Conservation (phyloP, 1,140 invertebrate genomes). For the Anoplophora glabripennis region DNA sequence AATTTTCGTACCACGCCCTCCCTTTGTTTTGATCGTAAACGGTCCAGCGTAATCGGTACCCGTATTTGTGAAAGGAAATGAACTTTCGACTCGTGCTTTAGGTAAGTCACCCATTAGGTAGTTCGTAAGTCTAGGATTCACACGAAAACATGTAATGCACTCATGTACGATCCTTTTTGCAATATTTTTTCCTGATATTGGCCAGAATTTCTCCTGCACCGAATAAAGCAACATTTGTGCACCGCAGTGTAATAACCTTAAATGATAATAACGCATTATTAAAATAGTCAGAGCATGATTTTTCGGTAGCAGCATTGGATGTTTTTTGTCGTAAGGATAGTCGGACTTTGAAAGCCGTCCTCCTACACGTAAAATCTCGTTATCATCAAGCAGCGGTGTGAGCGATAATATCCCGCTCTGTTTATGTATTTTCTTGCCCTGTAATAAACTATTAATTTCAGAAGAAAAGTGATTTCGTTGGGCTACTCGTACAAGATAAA, state of each 20-base stretch:
- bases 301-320: neutral
- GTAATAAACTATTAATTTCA: too few species aligned
- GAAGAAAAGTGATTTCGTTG: too few species aligned
- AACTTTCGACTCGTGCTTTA: neutral
- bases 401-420: too few species aligned
- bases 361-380: neutral
- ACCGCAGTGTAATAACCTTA: neutral
- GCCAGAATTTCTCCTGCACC: too few species aligned
- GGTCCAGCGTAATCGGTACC: neutral
- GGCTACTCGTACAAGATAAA: too few species aligned
- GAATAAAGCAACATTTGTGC: too few species aligned
- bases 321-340: constrained; percentile 3
- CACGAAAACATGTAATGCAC: too few species aligned
- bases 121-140: too few species aligned
- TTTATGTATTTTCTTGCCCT: too few species aligned
- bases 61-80: neutral
- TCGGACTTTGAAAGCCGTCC: neutral
- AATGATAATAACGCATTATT: constrained; percentile 4
- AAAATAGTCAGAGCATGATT: constrained; percentile 1
- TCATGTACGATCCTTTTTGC: too few species aligned
- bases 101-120: neutral
- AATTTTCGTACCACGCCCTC: neutral
- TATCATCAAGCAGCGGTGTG: too few species aligned
- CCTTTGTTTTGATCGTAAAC: neutral
- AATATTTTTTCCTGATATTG: too few species aligned